Conservation (phyloP, 2,113 vertebrate genomes). For the Gymnobelideus leadbeateri region DNA sequence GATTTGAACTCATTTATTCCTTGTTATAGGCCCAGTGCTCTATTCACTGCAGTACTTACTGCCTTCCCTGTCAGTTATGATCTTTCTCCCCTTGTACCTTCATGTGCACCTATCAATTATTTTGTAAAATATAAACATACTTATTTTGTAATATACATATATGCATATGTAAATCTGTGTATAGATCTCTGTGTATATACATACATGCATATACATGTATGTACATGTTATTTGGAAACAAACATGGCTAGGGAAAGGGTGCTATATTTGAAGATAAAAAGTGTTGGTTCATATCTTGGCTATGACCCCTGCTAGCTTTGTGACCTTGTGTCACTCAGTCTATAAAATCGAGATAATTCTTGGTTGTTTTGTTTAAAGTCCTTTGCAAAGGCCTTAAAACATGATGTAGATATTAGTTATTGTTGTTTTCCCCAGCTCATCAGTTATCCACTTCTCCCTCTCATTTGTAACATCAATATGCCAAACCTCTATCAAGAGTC, state of each 20-base stretch:
- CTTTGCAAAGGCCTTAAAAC: neutral
- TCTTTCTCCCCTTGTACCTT: neutral
- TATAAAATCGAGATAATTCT: neutral
- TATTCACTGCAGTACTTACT: too few relatives aligned
- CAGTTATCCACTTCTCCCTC: neutral
- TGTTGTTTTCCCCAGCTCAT: neutral
- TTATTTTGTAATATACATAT: neutral
- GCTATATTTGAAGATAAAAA: neutral
- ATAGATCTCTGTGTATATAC: too few relatives aligned
- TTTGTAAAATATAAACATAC: neutral
- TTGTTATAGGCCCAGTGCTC: too few relatives aligned
- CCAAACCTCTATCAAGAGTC: neutral
- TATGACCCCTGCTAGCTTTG: neutral
- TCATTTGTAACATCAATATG: neutral
- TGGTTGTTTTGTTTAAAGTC: neutral
- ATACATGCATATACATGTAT: neutral
- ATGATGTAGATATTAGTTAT: neutral
- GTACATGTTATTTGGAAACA: neutral
- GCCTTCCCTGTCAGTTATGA: neutral
- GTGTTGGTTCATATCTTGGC: neutral
- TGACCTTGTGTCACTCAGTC: neutral
- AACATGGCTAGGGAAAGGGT: neutral
- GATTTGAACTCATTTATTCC: neutral
- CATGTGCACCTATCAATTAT: neutral
- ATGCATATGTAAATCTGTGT: too few relatives aligned